Conservation (phyloP, 2,113 vertebrate genomes). For the Gambusia holbrooki region DNA sequence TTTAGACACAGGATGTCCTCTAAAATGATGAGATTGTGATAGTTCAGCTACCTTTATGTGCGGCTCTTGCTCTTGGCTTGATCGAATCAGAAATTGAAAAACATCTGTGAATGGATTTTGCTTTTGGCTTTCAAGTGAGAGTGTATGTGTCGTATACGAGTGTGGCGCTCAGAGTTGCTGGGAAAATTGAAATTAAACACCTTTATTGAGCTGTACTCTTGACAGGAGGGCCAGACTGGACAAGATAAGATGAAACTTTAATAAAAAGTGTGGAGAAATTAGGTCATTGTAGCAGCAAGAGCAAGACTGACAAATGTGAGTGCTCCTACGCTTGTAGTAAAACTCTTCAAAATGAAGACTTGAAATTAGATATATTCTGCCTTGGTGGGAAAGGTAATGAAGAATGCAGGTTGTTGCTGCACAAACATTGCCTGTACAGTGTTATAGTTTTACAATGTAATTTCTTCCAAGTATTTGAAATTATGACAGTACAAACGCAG, state of each 20-base stretch:
- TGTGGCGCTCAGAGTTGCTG: constrained; percentile 27
- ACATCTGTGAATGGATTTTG: constrained; percentile 43
- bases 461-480: neutral
- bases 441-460: neutral
- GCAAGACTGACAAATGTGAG: constrained; percentile 16
- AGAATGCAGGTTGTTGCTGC: neutral
- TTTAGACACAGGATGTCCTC: neutral
- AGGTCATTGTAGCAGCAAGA: constrained; percentile 40
- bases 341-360: constrained; percentile 9
- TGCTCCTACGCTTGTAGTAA: constrained; percentile 18
- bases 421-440: neutral
- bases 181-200: constrained; percentile 55
- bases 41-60: neutral
- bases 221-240: constrained; percentile 38
- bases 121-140: constrained; percentile 33
- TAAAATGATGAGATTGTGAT: neutral
- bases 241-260: constrained; percentile 60
- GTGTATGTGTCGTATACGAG: constrained; percentile 51
- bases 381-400: neutral
- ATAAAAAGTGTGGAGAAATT: constrained; percentile 53
- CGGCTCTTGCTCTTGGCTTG: constrained; percentile 41
- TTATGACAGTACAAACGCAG: neutral
- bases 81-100: constrained; percentile 61
- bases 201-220: constrained; percentile 52
- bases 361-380: neutral